Evolutionary conservation across 2,113 vertebrate genomes (phyloP), one percentile per base, ranked within the genome.

Genomic region (Eublepharis macularius): DNA sequence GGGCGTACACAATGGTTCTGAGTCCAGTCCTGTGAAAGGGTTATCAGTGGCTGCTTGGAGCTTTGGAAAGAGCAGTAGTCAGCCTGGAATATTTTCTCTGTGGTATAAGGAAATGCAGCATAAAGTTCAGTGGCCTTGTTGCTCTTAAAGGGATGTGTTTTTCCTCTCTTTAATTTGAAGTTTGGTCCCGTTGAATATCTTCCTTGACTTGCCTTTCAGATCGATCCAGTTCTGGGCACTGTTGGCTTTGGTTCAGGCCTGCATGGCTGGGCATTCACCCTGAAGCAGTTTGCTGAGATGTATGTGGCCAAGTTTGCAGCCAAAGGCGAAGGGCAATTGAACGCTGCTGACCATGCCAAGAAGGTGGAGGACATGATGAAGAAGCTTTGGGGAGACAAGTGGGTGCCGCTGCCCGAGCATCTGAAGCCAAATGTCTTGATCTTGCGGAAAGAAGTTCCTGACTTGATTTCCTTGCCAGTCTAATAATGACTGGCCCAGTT

Each of bases 301-400:
- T 99, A 99, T 0, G 97, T 98, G 75, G 96, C 98, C 76, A 99
- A 99, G 94, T 99, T 99, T 6, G 97, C 98, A 13, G 98, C 98
- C 80, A 99, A 99, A 91, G 98, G 98, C 0, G 98, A 98, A 26
- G 93, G 96, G 34, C 96, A 97, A 84, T 85, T 98, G 90, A 90
- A 94, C 5, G 26, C 97, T 0, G 89, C 82, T 0, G 99, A 99
- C 85, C 96, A 96, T 65, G 97, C 97, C 95, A 99, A 98, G 97
- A 99, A 99, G 84, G 99, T 99, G 4, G 98, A 99, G 69, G 98
- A 99, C 86, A 98, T 99, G 98, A 99, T 99, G 98, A 99, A 98
- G 95, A 99, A 99, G 90, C 95, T 99, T 82, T 99, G 98, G 99
- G 99, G 99, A 80, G 98, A 99, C 79, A 96, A 97, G 99, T 99